phyloP scores from a whole-genome alignment of 2,113 vertebrate species.

The Cricetomys ansorgei region DNA sequence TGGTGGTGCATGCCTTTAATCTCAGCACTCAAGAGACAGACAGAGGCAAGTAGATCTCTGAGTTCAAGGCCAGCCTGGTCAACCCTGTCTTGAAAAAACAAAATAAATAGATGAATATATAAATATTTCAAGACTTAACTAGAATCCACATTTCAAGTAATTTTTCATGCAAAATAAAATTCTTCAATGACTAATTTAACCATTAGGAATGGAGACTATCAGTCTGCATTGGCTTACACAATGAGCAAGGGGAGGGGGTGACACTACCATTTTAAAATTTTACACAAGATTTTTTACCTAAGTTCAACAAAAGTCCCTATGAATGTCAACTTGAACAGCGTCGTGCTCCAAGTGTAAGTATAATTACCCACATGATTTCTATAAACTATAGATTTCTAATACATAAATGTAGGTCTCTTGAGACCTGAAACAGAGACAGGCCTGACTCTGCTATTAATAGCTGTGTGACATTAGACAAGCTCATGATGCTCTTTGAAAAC shows the following conservation, averaged over 20 bases:
- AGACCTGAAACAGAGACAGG: background rate
- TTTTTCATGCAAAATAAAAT: constrained; percentile 40
- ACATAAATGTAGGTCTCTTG: constrained; percentile 5
- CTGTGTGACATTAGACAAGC: background rate
- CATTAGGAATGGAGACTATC: background rate
- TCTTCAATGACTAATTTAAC: constrained; percentile 1
- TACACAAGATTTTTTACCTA: background rate
- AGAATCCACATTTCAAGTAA: constrained; percentile 25
- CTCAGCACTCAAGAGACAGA: background rate
- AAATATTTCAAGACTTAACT: constrained; percentile 10
- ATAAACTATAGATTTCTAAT: background rate
- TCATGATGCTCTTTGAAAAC: background rate
- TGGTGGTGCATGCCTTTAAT: background rate
- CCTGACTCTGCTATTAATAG: background rate
- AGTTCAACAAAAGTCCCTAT: background rate
- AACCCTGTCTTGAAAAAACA: background rate
- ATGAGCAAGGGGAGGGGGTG: background rate
- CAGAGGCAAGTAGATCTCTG: background rate
- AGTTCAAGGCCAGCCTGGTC: background rate
- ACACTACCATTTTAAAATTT: background rate
- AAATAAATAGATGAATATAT: background rate
- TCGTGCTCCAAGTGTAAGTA: background rate
- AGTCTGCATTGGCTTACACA: constrained; percentile 36
- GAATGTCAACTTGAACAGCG: background rate
- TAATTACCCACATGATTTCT: background rate